Conservation (phyloP, 2,113 vertebrate genomes). For the Salvelinus fontinalis region DNA sequence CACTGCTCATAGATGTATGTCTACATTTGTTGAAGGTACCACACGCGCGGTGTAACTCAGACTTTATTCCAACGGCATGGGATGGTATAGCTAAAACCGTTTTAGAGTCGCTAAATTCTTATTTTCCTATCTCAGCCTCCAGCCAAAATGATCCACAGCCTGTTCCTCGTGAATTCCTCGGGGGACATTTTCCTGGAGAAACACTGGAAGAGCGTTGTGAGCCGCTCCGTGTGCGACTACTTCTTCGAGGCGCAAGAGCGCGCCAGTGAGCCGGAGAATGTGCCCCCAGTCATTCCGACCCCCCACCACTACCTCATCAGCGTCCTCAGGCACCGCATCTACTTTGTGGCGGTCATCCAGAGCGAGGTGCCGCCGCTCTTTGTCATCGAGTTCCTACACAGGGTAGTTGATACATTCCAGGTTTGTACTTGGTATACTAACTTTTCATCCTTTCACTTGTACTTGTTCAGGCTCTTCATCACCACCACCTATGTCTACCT, state of each 20-base stretch:
- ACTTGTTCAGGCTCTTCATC: no score
- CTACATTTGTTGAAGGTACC: not conserved
- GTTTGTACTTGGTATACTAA: constrained; percentile 43
- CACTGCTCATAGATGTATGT: not conserved
- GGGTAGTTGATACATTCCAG: constrained; percentile 98
- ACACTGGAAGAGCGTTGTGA: constrained; percentile 98
- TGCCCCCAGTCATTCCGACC: constrained; percentile 93
- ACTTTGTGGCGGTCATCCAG: constrained; percentile 96
- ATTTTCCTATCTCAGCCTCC: constrained; percentile 23
- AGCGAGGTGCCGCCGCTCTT: constrained; percentile 97
- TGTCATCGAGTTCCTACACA: constrained; percentile 97
- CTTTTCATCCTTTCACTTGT: not conserved
- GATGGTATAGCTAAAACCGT: not conserved
- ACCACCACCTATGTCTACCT: not conserved
- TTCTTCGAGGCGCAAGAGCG: constrained; percentile 97
- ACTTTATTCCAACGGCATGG: not conserved
- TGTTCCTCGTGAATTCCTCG: constrained; percentile 92
- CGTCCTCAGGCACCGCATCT: constrained; percentile 93
- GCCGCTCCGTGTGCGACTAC: constrained; percentile 96
- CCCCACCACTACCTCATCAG: constrained; percentile 96
- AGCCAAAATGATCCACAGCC: constrained; percentile 91
- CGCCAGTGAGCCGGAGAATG: constrained; percentile 92
- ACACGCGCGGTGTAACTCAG: not conserved
- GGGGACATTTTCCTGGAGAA: constrained; percentile 99
- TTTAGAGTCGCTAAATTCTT: not conserved